phyloP scores from a whole-genome alignment of 2,888 invertebrate genomes.

The Stenodema calcarata region DNA sequence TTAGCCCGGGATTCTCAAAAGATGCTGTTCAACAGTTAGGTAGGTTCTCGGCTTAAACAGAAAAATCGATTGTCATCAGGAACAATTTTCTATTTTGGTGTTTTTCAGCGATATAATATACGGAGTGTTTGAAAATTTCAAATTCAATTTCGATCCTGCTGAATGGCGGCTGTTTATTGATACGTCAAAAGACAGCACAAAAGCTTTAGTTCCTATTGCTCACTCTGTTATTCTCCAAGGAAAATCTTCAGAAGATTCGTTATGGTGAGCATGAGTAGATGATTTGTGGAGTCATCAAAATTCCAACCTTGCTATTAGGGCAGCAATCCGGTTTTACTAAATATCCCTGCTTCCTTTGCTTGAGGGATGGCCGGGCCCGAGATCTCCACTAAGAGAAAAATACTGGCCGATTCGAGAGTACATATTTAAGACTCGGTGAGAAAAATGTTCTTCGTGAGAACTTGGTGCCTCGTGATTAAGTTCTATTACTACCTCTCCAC shows the following conservation, averaged over 20 bases:
- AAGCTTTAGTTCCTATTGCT: slow-evolving; percentile 58
- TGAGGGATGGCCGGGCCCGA: slow-evolving; percentile 58
- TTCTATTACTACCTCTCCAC: neutral
- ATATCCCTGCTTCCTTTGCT: slow-evolving; percentile 57
- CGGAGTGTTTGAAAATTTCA: too few relatives aligned
- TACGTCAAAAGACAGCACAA: slow-evolving; percentile 57
- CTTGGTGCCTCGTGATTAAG: neutral
- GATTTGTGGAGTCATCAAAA: slow-evolving; percentile 57
- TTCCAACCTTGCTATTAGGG: slow-evolving; percentile 57
- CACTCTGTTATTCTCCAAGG: slow-evolving; percentile 58
- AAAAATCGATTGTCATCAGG: too few relatives aligned
- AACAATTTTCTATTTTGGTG: too few relatives aligned
- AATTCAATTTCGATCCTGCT: too few relatives aligned
- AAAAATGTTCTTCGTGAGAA: slow-evolving; percentile 41
- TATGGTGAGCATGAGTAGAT: slow-evolving; percentile 56
- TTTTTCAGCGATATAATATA: too few relatives aligned
- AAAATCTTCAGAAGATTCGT: slow-evolving; percentile 53
- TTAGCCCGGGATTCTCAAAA: too few relatives aligned
- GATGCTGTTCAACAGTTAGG: too few relatives aligned
- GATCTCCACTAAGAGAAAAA: slow-evolving; percentile 56
- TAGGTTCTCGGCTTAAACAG: too few relatives aligned
- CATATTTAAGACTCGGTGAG: slow-evolving; percentile 45
- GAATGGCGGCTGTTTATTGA: too few relatives aligned
- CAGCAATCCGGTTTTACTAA: slow-evolving; percentile 59
- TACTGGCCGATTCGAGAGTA: slow-evolving; percentile 52